A percentile compares a stretch with the other conserved stretches of the same genome.
These are phyloP conservation scores for Caenorhabditis becei DNA, from an alignment of 2,888 invertebrate genomes.

Conservation along the genomic window DNA sequence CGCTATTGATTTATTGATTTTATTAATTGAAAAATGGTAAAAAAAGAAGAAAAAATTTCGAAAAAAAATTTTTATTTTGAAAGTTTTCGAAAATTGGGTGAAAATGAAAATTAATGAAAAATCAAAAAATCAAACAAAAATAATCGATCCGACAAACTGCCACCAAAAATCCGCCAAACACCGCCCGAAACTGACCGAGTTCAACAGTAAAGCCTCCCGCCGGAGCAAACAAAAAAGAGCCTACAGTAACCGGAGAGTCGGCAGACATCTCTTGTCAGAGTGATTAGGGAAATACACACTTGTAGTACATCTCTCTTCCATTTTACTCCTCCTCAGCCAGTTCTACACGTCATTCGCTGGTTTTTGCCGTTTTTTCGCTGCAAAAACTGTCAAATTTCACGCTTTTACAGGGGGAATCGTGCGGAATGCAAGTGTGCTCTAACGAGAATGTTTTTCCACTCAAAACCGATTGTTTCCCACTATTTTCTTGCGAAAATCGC, in stretches of 20 bases:
- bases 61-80: no score
- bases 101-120: neutral
- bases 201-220: neutral
- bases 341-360: neutral
- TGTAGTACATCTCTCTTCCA: neutral
- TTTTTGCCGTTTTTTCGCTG: neutral
- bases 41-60: no score
- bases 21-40: neutral
- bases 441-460: neutral
- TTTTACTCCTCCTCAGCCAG: neutral
- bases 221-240: neutral
- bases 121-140: neutral
- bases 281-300: neutral
- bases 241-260: neutral
- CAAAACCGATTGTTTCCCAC: no score
- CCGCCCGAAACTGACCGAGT: neutral
- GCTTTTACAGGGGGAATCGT: neutral
- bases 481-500: no score
- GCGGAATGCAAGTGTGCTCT: neutral
- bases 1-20: constrained; percentile 14
- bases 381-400: neutral
- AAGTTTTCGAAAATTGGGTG: neutral
- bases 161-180: constrained; percentile 8
- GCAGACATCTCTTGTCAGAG: constrained; percentile 2
- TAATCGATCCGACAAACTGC: neutral